A percentile compares a stretch with the other conserved stretches of the same genome.
These are phyloP conservation scores for Temnothorax ravouxi DNA, from an alignment of 2,888 invertebrate species.

Conservation along the genomic window DNA sequence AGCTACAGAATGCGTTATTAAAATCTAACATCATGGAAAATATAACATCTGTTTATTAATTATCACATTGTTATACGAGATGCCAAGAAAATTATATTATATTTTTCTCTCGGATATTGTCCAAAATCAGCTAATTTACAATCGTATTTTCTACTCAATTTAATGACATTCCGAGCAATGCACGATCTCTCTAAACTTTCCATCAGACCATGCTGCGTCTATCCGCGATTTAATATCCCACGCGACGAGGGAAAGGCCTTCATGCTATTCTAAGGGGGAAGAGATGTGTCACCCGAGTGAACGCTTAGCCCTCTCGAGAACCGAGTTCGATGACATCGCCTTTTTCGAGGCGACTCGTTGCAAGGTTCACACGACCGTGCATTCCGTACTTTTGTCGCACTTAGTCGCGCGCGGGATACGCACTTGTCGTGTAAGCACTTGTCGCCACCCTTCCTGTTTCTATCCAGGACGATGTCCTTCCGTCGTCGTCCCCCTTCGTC, in stretches of 20 bases:
- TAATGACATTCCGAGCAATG: too few relatives aligned
- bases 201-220: slow-evolving; percentile 68
- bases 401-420: slow-evolving; percentile 62
- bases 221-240: slow-evolving; percentile 73
- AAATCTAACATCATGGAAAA: slow-evolving; percentile 14
- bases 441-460: slow-evolving; percentile 66
- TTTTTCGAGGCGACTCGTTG: slow-evolving; percentile 72
- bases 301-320: slow-evolving; percentile 54
- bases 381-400: slow-evolving; percentile 57
- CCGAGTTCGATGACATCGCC: slow-evolving; percentile 69
- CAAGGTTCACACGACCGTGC: slow-evolving; percentile 72
- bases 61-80: not conserved
- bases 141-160: not conserved
- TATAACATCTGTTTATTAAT: slow-evolving; percentile 1
- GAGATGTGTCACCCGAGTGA: slow-evolving; percentile 59
- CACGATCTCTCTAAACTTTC: slow-evolving; percentile 56
- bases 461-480: slow-evolving; percentile 45
- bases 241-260: slow-evolving; percentile 54
- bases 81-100: not conserved
- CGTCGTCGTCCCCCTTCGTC: slow-evolving; percentile 25
- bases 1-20: not conserved
- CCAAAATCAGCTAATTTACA: not conserved
- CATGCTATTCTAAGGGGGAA: slow-evolving; percentile 52
- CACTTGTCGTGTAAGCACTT: slow-evolving; percentile 76
- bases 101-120: not conserved